Conservation (phyloP, 2,888 invertebrate genomes). For the Parasteatoda lunata region DNA sequence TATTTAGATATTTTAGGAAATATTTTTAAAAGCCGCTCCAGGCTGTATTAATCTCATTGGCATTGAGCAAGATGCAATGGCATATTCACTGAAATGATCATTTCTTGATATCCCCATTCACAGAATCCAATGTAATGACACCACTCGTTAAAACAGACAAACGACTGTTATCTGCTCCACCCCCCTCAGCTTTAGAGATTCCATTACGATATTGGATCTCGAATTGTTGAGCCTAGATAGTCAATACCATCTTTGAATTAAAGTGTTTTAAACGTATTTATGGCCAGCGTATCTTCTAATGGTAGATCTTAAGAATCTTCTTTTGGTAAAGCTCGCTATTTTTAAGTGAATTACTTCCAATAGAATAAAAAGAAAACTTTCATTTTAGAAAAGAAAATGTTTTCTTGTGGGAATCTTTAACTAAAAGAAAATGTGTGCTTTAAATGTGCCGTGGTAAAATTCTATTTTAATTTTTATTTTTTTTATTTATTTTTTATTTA, state of each 20-base stretch:
- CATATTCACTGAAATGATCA: neutral
- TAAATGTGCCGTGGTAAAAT: too few relatives aligned
- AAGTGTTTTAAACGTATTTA: neutral
- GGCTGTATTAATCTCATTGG: too few relatives aligned
- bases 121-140: neutral
- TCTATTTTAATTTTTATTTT: too few relatives aligned
- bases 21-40: too few relatives aligned
- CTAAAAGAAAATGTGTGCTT: too few relatives aligned
- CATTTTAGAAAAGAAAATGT: too few relatives aligned
- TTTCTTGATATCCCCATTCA: neutral
- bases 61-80: too few relatives aligned
- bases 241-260: neutral
- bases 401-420: too few relatives aligned
- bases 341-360: neutral
- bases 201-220: slow-evolving; percentile 5
- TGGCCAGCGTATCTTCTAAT: neutral
- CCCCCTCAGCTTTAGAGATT: neutral
- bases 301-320: neutral
- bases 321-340: neutral
- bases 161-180: neutral
- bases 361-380: too few relatives aligned
- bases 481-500: too few relatives aligned
- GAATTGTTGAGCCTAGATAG: neutral
- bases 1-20: too few relatives aligned
- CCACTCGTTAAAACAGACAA: slow-evolving; percentile 2